Conservation (phyloP, 2,113 vertebrate genomes). For the Cairina moschata region DNA sequence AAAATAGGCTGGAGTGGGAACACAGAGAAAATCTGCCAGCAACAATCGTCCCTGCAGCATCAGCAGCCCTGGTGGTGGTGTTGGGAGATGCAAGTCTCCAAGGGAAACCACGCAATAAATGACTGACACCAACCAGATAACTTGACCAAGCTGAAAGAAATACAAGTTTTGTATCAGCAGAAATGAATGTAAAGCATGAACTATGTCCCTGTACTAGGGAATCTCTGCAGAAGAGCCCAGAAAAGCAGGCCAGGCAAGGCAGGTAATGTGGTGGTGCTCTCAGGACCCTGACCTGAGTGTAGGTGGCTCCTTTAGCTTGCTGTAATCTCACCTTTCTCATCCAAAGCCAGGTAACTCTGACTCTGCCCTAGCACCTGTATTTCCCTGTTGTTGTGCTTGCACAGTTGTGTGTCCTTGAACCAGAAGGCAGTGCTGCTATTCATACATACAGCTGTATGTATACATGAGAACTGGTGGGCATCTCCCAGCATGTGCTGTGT, state of each 20-base stretch:
- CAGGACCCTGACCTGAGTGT: background rate
- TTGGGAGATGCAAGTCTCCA: background rate
- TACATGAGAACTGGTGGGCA: rapidly evolving
- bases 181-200: background rate
- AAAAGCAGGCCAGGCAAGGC: background rate
- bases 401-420: background rate
- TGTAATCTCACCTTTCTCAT: background rate
- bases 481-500: background rate
- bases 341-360: background rate
- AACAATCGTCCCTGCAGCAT: background rate
- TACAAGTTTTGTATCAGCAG: background rate
- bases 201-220: background rate
- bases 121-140: background rate
- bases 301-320: background rate
- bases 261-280: rapidly evolving
- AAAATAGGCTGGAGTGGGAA: background rate
- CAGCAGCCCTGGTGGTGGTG: no score
- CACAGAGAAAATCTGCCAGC: background rate
- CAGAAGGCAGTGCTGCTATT: background rate
- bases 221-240: background rate
- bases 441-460: background rate
- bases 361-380: background rate
- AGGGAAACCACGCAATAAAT: background rate
- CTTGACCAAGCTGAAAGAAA: background rate
- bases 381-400: background rate